Base-by-base conservation (phyloP, 2,888 invertebrate species). In the Nipponacmea schrenckii region DNA sequence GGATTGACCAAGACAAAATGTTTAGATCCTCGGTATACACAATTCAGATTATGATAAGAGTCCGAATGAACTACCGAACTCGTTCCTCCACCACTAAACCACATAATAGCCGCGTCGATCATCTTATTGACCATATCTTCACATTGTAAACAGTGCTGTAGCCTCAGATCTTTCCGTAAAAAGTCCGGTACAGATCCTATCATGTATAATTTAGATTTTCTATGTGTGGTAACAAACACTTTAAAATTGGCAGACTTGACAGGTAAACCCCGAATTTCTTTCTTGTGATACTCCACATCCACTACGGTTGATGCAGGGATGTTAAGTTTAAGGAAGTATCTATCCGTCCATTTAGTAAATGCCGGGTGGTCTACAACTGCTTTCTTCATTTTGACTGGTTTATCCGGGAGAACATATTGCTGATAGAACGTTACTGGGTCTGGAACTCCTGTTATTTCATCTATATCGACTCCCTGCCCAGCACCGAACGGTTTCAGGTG, bases 11-110 rank as follows among this genome's bases (percentile, higher is more conserved):
- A 77, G 44, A 86, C 77, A 45, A 89, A 80, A 26, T 82, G 76
- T 72, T 89, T 89, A 14, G 81, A 76, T 44, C 89, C 89, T 17
- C 84, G 73, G 44, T 81, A 83, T 20, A 87, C 65, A 77, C 89
- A 89, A 77, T 87, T 87, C 69, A 89, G 84, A 76, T 89, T 89
- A 69, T 88, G 88, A 26, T 86, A 85, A 56, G 82, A 77, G 73
- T 89, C 89, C 12, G 86, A 85, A 77, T 89, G 89, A 0, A 87
- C 83, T 12, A 89, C 88, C n/a, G 88, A 88, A 48, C 84, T 85
- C 7, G 89, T 89, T 2, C 87, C 88, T 8, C 89, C 89, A 75
- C 87, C 86, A 76, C 88, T 89, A 76, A 85, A 86, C 88, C 88
- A 89, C 84, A 88, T 85, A n/a, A 88, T 73, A 85, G 83, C 79